A percentile compares a stretch with the other conserved stretches of the same genome.
Conservation (phyloP, 1,140 invertebrate species). For the Drosophila sucinea region DNA sequence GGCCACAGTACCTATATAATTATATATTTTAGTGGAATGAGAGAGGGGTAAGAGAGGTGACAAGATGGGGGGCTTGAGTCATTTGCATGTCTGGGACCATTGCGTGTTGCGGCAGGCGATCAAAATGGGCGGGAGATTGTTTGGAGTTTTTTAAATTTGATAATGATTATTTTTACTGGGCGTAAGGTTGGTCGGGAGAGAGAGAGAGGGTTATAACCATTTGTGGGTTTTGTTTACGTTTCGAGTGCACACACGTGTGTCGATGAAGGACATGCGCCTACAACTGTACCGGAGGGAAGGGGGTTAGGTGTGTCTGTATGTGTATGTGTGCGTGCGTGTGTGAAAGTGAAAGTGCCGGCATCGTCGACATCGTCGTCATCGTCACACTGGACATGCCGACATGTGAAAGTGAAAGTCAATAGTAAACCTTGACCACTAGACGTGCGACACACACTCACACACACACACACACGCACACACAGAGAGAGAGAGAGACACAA, state of each 20-base stretch:
- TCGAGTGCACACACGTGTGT: conserved; percentile 36
- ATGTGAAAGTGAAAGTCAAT: conserved; percentile 82
- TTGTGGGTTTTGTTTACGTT: conserved; percentile 66
- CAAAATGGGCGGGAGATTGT: conserved; percentile 26
- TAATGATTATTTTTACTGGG: conserved; percentile 56
- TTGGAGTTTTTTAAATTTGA: conserved; percentile 56
- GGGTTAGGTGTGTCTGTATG: conserved; percentile 1
- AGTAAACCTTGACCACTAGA: conserved; percentile 81
- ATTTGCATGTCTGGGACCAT: conserved; percentile 39
- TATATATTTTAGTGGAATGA: no score
- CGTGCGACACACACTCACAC: conserved; percentile 28
- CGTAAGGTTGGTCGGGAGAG: not conserved
- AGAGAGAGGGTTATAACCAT: conserved; percentile 8
- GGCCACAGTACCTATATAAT: not conserved
- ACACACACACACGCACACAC: not conserved
- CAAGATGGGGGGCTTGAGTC: not conserved
- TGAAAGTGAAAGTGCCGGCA: conserved; percentile 76
- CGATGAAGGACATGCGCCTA: conserved; percentile 69
- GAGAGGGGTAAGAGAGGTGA: not conserved
- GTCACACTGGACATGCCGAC: conserved; percentile 57
- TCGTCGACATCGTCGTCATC: conserved; percentile 45
- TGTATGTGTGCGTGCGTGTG: conserved; percentile 47
- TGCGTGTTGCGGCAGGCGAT: conserved; percentile 17
- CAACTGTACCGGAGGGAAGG: conserved; percentile 6
- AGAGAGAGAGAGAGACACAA: not conserved